Evolutionary conservation across 1,140 invertebrate genomes (phyloP).

Genomic region (Drosophila bifasciata): DNA sequence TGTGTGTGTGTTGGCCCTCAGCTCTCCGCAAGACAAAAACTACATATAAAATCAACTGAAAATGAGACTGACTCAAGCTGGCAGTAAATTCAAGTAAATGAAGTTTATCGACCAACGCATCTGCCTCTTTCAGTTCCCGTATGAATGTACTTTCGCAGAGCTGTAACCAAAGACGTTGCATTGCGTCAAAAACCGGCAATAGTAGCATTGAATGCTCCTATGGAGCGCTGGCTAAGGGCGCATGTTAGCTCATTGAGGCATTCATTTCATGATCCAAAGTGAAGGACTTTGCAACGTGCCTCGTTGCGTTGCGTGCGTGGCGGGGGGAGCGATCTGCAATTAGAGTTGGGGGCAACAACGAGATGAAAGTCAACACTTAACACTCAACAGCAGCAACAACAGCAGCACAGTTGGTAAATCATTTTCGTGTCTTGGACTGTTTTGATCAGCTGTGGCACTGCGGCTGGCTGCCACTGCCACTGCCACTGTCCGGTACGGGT

Average conservation of each 20-base stretch:
- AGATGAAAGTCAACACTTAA: conserved; percentile 82
- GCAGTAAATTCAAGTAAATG: conserved; percentile 70
- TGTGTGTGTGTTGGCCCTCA: background rate
- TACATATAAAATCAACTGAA: conserved; percentile 40
- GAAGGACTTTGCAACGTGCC: conserved; percentile 67
- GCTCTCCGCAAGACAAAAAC: conserved; percentile 18
- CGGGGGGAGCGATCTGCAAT: conserved; percentile 46
- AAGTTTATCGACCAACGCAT: conserved; percentile 64
- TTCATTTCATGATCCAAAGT: conserved; percentile 71
- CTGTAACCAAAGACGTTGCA: background rate
- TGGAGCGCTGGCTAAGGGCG: conserved; percentile 14
- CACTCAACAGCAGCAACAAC: conserved; percentile 41
- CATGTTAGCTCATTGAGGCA: conserved; percentile 47
- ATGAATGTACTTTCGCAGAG: conserved; percentile 57
- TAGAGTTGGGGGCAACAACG: conserved; percentile 44
- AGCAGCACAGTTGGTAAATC: conserved; percentile 66
- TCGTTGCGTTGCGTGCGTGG: conserved; percentile 53
- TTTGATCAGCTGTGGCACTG: conserved; percentile 58
- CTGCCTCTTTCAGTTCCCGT: no score
- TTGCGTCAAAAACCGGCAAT: conserved; percentile 38
- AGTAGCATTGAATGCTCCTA: background rate
- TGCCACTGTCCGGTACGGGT: conserved; percentile 49
- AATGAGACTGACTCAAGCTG: conserved; percentile 59
- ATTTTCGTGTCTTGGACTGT: conserved; percentile 64
- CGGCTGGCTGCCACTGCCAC: background rate